Evolutionary conservation across 2,888 invertebrate genomes (phyloP).

Genomic region (Mellilla xanthometata): DNA sequence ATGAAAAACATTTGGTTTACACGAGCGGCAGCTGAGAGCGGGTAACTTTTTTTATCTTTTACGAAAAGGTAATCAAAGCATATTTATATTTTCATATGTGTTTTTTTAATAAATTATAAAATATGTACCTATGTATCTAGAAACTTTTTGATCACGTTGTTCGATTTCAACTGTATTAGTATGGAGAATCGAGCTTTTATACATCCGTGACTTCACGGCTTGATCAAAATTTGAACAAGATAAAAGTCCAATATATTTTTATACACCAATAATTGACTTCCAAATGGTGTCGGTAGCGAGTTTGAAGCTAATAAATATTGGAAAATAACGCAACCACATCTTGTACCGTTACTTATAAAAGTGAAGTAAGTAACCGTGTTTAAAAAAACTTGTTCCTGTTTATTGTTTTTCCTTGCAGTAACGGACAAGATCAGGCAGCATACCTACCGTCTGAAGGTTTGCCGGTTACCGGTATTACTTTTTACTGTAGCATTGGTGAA

Average conservation of each 20-base stretch:
- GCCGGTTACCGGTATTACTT: conserved; percentile 25
- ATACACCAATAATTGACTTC: conserved; percentile 21
- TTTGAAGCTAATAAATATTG: conserved; percentile 28
- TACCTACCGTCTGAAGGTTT: conserved; percentile 26
- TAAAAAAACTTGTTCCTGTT: conserved; percentile 34
- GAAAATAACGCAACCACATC: conserved; percentile 26
- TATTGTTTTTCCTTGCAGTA: conserved; percentile 35
- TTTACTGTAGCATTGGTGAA: conserved; percentile 22
- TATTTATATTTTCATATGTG: no score
- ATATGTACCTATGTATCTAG: no score
- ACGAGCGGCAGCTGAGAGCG: conserved; percentile 13
- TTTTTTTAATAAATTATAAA: no score
- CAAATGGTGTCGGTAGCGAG: conserved; percentile 25
- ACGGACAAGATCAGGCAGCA: conserved; percentile 27
- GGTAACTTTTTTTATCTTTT: conserved; percentile 10
- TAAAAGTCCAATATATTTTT: conserved; percentile 21
- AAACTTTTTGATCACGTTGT: no score
- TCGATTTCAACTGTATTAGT: no score
- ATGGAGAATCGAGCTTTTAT: no score
- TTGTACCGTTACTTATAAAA: conserved; percentile 31
- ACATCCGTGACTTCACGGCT: background rate
- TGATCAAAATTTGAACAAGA: conserved; percentile 16
- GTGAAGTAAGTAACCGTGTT: conserved; percentile 31
- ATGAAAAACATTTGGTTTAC: conserved; percentile 18
- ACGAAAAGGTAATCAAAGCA: background rate